Percentiles rank a stretch among this genome's conserved stretches.
These are phyloP conservation scores for Megaustenia siamemsis DNA, from an alignment of 2,888 invertebrate species.

Conservation along the genomic window DNA sequence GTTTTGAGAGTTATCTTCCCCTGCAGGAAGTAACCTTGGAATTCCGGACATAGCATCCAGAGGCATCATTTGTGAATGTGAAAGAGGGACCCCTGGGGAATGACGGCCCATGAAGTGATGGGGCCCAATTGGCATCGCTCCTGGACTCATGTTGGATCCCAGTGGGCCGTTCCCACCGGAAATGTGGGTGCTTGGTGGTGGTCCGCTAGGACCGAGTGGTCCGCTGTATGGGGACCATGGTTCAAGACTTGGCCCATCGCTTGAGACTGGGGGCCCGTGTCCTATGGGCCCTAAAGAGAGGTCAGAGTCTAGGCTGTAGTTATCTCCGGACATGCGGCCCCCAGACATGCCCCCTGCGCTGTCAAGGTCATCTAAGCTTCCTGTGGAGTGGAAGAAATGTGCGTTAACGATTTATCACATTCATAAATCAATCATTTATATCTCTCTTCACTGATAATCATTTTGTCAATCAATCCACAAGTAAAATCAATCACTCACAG, in stretches of 20 bases:
- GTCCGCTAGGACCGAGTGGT: constrained; percentile 73
- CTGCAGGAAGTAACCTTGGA: constrained; percentile 69
- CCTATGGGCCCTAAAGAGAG: constrained; percentile 50
- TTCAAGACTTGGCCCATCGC: constrained; percentile 46
- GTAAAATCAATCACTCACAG: too few relatives aligned
- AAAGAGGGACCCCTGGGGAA: constrained; percentile 69
- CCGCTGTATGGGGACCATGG: constrained; percentile 53
- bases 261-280: constrained; percentile 18
- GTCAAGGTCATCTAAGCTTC: constrained; percentile 71
- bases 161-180: constrained; percentile 62
- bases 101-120: constrained; percentile 70
- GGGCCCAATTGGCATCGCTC: constrained; percentile 62
- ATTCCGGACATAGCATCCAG: constrained; percentile 69
- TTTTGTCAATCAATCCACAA: too few relatives aligned
- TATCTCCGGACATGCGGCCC: constrained; percentile 70
- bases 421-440: too few relatives aligned
- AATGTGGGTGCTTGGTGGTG: constrained; percentile 74
- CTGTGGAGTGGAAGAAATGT: constrained; percentile 51
- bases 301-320: constrained; percentile 76
- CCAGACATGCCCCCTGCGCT: constrained; percentile 56
- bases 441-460: too few relatives aligned
- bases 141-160: constrained; percentile 53
- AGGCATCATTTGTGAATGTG: constrained; percentile 70
- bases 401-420: too few relatives aligned
- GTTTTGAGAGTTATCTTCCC: constrained; percentile 68